Evolutionary conservation across 2,888 invertebrate species (phyloP).

Genomic region (Limnephilus marmoratus): DNA sequence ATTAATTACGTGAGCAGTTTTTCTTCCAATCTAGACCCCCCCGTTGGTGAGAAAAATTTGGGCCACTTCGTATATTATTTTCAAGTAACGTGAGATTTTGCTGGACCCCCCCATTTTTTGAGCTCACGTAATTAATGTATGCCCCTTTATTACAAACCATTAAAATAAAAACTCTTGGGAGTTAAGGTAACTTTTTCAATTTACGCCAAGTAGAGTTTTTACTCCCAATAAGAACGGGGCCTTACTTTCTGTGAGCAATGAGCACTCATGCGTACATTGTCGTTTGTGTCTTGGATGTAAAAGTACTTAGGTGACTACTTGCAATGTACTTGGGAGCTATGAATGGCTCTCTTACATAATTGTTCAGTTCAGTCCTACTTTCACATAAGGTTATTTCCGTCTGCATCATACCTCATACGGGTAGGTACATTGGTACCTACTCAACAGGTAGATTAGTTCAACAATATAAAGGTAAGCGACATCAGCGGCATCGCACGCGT

Average conservation of each 20-base stretch:
- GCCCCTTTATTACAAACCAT: too few relatives aligned
- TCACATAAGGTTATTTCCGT: neutral
- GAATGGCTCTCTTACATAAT: neutral
- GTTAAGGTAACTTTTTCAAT: neutral
- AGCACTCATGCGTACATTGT: neutral
- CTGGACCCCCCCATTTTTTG: too few relatives aligned
- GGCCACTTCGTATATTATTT: too few relatives aligned
- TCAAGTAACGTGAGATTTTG: too few relatives aligned
- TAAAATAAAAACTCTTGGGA: too few relatives aligned
- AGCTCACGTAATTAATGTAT: too few relatives aligned
- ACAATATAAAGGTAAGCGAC: too few relatives aligned
- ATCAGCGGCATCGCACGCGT: too few relatives aligned
- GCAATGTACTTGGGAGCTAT: neutral
- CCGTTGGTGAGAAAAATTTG: too few relatives aligned
- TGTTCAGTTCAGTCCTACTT: neutral
- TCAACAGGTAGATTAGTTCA: too few relatives aligned
- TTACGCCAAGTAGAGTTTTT: neutral
- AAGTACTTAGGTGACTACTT: neutral
- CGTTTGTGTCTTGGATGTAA: neutral
- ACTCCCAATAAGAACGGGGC: neutral
- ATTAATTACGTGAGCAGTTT: too few relatives aligned
- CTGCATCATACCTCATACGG: neutral
- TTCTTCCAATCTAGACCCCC: too few relatives aligned
- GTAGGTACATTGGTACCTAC: neutral
- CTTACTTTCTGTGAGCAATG: neutral